These are phyloP conservation scores for Arctopsyche grandis DNA, from an alignment of 1,140 invertebrate species.

Conservation along the genomic window DNA sequence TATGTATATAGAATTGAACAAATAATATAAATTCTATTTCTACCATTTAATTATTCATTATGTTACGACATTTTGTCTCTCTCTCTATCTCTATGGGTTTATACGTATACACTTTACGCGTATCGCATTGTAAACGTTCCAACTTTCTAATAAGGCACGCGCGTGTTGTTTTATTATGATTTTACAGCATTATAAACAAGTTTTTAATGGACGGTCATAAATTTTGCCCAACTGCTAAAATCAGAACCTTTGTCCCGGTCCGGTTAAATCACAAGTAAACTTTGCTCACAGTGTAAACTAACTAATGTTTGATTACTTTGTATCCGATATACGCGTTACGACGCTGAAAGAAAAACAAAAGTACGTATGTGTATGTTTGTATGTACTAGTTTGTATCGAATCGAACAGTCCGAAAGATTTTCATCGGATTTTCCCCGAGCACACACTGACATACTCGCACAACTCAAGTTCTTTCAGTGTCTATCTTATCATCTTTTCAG, in stretches of 20 bases:
- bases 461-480: background rate
- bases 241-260: background rate
- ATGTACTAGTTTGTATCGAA: no score
- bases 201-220: conserved; percentile 22
- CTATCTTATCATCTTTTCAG: background rate
- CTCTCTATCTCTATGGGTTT: no score
- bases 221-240: conserved; percentile 7
- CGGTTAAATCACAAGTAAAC: background rate
- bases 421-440: no score
- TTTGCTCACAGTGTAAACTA: background rate
- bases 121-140: background rate
- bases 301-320: conserved; percentile 24
- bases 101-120: background rate
- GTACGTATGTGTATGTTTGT: no score
- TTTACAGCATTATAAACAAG: conserved; percentile 13
- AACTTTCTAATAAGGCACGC: conserved; percentile 6
- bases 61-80: no score
- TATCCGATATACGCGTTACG: background rate
- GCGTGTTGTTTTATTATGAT: conserved; percentile 16
- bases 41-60: no score
- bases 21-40: no score
- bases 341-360: background rate
- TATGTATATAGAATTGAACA: no score
- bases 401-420: background rate
- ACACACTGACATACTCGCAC: background rate